A percentile compares a stretch with the other conserved stretches of the same genome.
These are phyloP conservation scores for Polyploca ridens DNA, from an alignment of 2,888 invertebrate genomes.

Conservation along the genomic window DNA sequence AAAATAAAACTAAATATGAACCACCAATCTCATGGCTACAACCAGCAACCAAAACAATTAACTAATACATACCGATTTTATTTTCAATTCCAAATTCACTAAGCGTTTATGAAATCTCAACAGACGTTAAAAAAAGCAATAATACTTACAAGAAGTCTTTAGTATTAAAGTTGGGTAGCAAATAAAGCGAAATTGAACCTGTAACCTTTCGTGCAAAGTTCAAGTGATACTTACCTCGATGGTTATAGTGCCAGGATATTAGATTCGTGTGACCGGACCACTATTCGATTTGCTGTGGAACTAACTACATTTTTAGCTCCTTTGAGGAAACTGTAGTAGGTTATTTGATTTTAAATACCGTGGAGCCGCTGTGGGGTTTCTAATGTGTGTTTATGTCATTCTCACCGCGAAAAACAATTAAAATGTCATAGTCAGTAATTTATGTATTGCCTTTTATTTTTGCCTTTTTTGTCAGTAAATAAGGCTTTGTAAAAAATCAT, in stretches of 20 bases:
- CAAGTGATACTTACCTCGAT: slow-evolving; percentile 1
- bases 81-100: too few species aligned
- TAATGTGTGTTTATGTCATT: too few species aligned
- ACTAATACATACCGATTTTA: too few species aligned
- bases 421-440: too few species aligned
- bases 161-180: not conserved
- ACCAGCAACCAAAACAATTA: too few species aligned
- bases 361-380: not conserved
- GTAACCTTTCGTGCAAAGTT: slow-evolving; percentile 1
- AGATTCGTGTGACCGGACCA: not conserved
- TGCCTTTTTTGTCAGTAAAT: too few species aligned
- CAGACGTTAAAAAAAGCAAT: not conserved
- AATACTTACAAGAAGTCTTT: not conserved
- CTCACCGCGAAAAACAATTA: too few species aligned
- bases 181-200: slow-evolving; percentile 6
- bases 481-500: too few species aligned
- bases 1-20: too few species aligned
- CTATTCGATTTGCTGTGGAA: not conserved
- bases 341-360: not conserved
- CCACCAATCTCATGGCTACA: too few species aligned
- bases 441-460: too few species aligned
- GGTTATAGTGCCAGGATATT: not conserved
- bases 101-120: not conserved
- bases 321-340: not conserved
- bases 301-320: not conserved